Evolutionary conservation across 2,888 invertebrate genomes (phyloP), one percentile per base, ranked within the genome.

Genomic region (Alcis repandata): DNA sequence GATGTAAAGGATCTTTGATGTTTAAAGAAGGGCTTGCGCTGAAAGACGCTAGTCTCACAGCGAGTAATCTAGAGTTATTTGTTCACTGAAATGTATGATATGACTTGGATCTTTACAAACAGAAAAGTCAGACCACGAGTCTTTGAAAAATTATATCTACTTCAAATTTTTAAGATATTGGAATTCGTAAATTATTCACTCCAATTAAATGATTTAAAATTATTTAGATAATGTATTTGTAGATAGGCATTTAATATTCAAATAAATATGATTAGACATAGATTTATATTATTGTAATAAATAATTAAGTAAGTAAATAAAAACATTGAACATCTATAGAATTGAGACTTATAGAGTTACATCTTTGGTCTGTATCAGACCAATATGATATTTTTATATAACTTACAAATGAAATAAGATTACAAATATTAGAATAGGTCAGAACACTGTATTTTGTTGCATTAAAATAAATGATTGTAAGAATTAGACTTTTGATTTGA

Each of bases 321-420:
- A 36, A 60, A 56, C 32, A 57, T 43, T 6, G 33, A 65, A 63
- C 41, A 76, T 76, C 74, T 79, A 80, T 80, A 80, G 74, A 82
- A 77, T 80, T 68, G 89, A 90, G 90, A 88, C 89, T 87, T 79
- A 76, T 76, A 79, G 78, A 74, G 57, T 67, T 56, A 36, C 58
- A 70, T 69, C 15, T 78, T 82, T 89, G 90, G 86, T 92, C 92
- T 92, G 92, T 89, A 92, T 92, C 92, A 92, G 92, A 92, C 85
- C 87, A 85, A 80, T 73, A 79, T 69, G 66, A 64, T 69, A 63
- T 60, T 70, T 67, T 65, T 63, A 65, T 66, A 68, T 67, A 68
- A 59, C 36, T 70, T 68, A 65, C 62, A 69, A 63, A 65, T 57
- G 38, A 59, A 49, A 36, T 46, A 52, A 49, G 53, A 53, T 66